Evolutionary conservation across 2,113 vertebrate species (phyloP), one percentile per base, ranked within the genome.

Genomic region (Oryzias javanicus): DNA sequence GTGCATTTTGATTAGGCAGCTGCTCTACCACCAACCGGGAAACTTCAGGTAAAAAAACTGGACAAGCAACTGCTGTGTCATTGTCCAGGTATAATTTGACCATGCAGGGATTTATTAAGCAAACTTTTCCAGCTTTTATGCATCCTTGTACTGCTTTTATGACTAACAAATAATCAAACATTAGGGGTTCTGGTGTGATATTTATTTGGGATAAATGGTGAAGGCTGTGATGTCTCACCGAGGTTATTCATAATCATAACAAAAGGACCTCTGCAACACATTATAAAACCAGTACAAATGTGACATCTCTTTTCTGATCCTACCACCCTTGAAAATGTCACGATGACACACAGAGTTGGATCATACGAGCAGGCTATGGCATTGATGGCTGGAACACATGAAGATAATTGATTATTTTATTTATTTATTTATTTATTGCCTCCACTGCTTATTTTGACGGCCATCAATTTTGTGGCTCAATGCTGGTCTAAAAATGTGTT

Each of bases 341-440:
- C 62, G 64, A 56, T 86, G 82, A 81, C 79, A 67, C 22, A n/a
- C 50, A 53, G 71, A 71, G 70, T 77, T 70, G 57, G 72, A 70
- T 76, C 76, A 74, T 55, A 42, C 55, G 42, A 64, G 60, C 65
- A 55, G 56, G 52, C 62, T 64, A 69, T 18, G 44, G 71, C 41
- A 27, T 65, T 51, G 54, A 73, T 58, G 78, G 67, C 84, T 80
- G 81, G 70, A 78, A 87, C 79, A 67, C 84, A 72, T 82, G 86
- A 83, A 83, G 73, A 60, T 76, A 59, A 70, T 52, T 82, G 72
- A 73, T 84, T 78, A n/a, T n/a, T n/a, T n/a, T n/a, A n/a, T n/a
- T n/a, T n/a, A n/a, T n/a, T n/a, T n/a, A n/a, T n/a, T n/a, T n/a
- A n/a, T n/a, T n/a, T n/a, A n/a, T n/a, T 22, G 27, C 7, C 5